These are phyloP conservation scores for Auanema sp. DNA, from an alignment of 2,888 invertebrate genomes.

Conservation along the genomic window DNA sequence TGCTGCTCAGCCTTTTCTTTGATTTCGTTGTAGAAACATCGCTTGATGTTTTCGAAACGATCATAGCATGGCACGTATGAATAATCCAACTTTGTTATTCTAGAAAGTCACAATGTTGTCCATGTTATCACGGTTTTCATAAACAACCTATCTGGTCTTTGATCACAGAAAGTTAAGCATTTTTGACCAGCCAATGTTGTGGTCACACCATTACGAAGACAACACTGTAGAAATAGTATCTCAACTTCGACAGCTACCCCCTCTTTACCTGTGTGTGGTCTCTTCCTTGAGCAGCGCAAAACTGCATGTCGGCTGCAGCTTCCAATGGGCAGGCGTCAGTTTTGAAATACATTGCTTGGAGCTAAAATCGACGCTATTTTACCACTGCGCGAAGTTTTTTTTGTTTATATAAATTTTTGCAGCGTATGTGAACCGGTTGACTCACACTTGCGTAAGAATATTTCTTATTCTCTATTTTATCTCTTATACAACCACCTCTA, in stretches of 20 bases:
- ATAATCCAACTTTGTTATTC: constrained; percentile 57
- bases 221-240: constrained; percentile 32
- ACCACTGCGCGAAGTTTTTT: no score
- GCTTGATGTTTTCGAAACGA: constrained; percentile 58
- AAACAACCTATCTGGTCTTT: constrained; percentile 50
- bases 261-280: constrained; percentile 31
- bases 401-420: no score
- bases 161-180: constrained; percentile 58
- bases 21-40: constrained; percentile 60
- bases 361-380: constrained; percentile 51
- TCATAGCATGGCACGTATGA: constrained; percentile 54
- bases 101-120: constrained; percentile 12
- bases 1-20: constrained; percentile 51
- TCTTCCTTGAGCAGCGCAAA: constrained; percentile 56
- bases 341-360: constrained; percentile 63
- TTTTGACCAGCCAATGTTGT: constrained; percentile 57
- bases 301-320: constrained; percentile 61
- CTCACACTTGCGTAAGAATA: no score
- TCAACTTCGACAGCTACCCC: neutral
- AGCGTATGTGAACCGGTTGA: no score
- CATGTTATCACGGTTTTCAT: neutral
- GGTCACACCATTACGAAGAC: constrained; percentile 49
- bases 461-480: no score
- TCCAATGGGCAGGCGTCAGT: constrained; percentile 59
- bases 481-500: no score